Percentiles rank a stretch among this genome's conserved stretches.
Conservation (phyloP, 2,888 invertebrate species). For the Limenitis camilla region DNA sequence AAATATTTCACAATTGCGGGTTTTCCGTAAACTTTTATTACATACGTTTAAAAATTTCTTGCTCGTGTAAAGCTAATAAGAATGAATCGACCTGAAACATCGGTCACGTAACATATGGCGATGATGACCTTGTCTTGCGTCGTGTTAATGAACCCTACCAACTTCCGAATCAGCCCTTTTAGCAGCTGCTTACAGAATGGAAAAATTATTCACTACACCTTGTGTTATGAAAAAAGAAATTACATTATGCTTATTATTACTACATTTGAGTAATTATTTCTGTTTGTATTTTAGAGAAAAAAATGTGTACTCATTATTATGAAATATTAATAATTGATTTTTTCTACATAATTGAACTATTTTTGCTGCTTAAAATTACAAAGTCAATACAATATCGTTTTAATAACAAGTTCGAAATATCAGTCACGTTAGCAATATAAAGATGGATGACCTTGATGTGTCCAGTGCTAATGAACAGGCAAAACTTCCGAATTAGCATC, state of each 20-base stretch:
- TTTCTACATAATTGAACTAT: too few relatives aligned
- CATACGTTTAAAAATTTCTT: neutral
- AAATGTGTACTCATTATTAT: too few relatives aligned
- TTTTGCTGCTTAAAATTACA: too few relatives aligned
- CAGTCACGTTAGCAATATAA: conserved; percentile 2
- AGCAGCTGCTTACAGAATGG: conserved; percentile 4
- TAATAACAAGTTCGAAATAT: neutral
- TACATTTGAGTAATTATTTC: too few relatives aligned
- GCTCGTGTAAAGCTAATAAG: neutral
- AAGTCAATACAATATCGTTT: too few relatives aligned
- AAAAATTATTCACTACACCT: neutral
- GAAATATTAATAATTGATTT: too few relatives aligned
- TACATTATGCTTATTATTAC: too few relatives aligned
- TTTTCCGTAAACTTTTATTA: too few relatives aligned
- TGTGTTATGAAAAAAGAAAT: too few relatives aligned
- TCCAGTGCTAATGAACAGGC: conserved; percentile 20
- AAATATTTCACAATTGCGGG: too few relatives aligned
- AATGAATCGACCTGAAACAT: conserved; percentile 6
- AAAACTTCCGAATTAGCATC: conserved; percentile 14
- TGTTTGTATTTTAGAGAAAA: too few relatives aligned
- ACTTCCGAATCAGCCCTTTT: conserved; percentile 13
- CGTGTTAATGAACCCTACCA: conserved; percentile 21
- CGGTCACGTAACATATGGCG: conserved; percentile 18
- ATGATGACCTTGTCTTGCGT: conserved; percentile 20
- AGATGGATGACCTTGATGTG: conserved; percentile 21